These are phyloP conservation scores for Phymanthus crucifer DNA, from an alignment of 92 coral and sea anemone species.

Conservation along the genomic window DNA sequence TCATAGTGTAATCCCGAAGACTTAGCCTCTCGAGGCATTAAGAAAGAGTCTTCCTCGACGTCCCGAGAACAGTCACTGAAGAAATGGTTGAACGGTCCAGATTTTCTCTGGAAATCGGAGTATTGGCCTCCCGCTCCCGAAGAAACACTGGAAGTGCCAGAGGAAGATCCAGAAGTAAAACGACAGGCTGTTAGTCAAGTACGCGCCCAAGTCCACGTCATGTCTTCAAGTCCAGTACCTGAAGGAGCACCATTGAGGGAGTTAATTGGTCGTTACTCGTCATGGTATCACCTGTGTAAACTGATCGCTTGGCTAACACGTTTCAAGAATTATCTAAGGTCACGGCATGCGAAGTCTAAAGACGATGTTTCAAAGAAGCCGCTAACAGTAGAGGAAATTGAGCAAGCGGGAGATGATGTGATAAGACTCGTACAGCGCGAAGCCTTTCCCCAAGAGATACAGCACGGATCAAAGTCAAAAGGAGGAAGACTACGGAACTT, in stretches of 20 bases:
- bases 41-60: not conserved
- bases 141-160: constrained; percentile 4
- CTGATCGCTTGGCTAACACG: constrained; percentile 8
- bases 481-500: constrained; percentile 5
- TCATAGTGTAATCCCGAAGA: constrained; percentile 41
- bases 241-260: not conserved
- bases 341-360: not conserved
- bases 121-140: constrained; percentile 39
- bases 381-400: constrained; percentile 3
- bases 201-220: not conserved
- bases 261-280: constrained; percentile 7
- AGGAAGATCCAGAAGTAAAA: constrained; percentile 30
- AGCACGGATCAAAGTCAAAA: not conserved
- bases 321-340: constrained; percentile 11
- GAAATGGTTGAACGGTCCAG: constrained; percentile 36
- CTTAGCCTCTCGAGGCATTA: constrained; percentile 23
- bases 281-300: constrained; percentile 13
- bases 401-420: not conserved
- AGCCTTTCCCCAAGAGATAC: not conserved
- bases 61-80: constrained; percentile 22
- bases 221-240: not conserved
- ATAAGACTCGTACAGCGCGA: constrained; percentile 6
- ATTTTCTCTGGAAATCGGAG: constrained; percentile 22
- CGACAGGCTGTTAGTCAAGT: constrained; percentile 10
- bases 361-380: not conserved